phyloP scores from a whole-genome alignment of 2,113 vertebrate species.

The Taurulus bubalis region DNA sequence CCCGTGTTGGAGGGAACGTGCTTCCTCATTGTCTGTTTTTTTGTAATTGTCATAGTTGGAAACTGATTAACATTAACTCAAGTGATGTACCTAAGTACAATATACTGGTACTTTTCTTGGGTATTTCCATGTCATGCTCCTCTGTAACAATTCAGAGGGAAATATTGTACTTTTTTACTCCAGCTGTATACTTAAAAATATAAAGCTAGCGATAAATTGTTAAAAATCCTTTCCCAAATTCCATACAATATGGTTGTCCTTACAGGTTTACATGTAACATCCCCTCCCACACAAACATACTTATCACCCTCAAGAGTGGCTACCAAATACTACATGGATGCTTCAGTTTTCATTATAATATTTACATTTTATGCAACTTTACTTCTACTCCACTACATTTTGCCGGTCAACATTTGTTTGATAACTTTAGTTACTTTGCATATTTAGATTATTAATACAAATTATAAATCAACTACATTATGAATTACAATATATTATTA shows the following conservation, averaged over 20 bases:
- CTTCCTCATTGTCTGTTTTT: background rate
- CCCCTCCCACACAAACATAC: background rate
- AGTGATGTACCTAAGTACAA: background rate
- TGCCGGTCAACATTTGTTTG: background rate
- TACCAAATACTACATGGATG: background rate
- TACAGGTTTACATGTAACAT: background rate
- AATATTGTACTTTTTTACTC: background rate
- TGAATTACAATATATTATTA: background rate
- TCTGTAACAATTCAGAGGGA: background rate
- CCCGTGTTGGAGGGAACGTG: background rate
- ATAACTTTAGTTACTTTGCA: background rate
- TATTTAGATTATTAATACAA: background rate
- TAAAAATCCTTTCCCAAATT: background rate
- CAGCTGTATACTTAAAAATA: background rate
- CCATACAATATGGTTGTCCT: background rate
- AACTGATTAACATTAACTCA: constrained; percentile 6
- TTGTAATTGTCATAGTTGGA: background rate
- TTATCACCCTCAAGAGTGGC: background rate
- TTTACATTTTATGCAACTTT: background rate
- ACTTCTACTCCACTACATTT: background rate
- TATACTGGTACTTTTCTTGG: background rate
- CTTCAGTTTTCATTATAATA: background rate
- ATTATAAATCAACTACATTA: background rate
- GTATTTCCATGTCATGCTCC: background rate
- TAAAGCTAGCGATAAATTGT: background rate